Evolutionary conservation across 2,797 vertebrate species (phyloP), one percentile per base, ranked within the genome.

Genomic region (Petrocephalus schoutedeni): DNA sequence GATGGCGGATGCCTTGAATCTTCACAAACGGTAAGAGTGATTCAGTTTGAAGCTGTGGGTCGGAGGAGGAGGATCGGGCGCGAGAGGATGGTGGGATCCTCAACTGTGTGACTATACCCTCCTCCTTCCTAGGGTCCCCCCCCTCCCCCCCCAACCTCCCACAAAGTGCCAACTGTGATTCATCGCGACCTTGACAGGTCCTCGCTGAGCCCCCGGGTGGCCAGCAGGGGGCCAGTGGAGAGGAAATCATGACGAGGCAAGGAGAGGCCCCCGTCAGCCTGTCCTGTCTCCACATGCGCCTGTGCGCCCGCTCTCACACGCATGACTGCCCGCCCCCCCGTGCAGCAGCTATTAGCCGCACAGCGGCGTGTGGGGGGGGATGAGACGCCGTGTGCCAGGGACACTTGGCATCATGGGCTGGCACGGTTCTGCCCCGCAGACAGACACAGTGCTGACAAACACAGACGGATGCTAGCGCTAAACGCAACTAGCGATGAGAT

Each of bases 371-470:
- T 61, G 23, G 53, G 41, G 36, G 36, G 59, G 74, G 87, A 83
- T 32, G 56, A 36, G 80, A 61, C 54, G 28, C n/a, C 3, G 36
- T 86, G 87, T 88, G 83, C 83, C 87, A 85, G 61, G 67, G 59
- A 41, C n/a, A 32, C 87, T 74, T 85, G 87, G 87, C 82, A 71
- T 49, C 19, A 61, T 4, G 41, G 51, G 2, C 87, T 23, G 51
- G 61, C 54, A 57, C 10, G 14, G 28, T 32, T 8, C 84, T 86
- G 84, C 84, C 23, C 28, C 41, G 14, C 16, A 2, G 28, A 41
- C 84, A 86, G 32, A 36, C 14, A n/a, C 58, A 53, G 56, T 23
- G 51, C n/a, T 7, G 19, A 10, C 45, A 41, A 14, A 32, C 77
- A 4, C 12, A 32, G 58, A 41, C 14, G 2, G 36, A 16, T 4